Evolutionary conservation across 1,140 invertebrate species (phyloP).

Genomic region (Copidosoma floridanum): DNA sequence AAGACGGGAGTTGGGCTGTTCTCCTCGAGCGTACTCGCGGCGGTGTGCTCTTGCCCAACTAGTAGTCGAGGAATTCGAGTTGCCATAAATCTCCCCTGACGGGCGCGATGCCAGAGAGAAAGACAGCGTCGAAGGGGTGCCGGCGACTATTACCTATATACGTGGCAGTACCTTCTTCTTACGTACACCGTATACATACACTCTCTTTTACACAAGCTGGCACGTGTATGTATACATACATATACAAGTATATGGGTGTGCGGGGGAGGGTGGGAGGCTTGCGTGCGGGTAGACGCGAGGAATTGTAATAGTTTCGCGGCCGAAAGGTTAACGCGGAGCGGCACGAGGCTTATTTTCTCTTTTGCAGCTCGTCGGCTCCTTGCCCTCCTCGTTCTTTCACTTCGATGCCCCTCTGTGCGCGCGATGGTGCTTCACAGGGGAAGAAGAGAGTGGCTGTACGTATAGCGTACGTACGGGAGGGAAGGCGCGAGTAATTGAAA

Average conservation of each 20-base stretch:
- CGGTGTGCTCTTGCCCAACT: conserved; percentile 41
- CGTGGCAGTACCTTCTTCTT: conserved; percentile 29
- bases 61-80: conserved; percentile 57
- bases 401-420: conserved; percentile 13
- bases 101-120: conserved; percentile 45
- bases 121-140: conserved; percentile 1
- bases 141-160: not conserved
- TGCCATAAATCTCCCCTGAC: conserved; percentile 58
- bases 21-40: no score
- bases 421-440: conserved; percentile 22
- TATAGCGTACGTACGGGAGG: no score
- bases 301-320: conserved; percentile 43
- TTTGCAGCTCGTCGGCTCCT: no score
- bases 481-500: conserved; percentile 25
- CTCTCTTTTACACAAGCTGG: no score
- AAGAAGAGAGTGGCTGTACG: not conserved
- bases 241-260: conserved; percentile 25
- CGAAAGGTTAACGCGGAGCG: conserved; percentile 1
- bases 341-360: no score
- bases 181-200: no score
- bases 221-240: no score
- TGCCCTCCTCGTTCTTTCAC: not conserved
- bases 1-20: no score
- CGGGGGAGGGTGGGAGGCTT: conserved; percentile 18
- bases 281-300: conserved; percentile 29